Conservation (phyloP, 2,113 vertebrate genomes). For the Stegostoma tigrinum region DNA sequence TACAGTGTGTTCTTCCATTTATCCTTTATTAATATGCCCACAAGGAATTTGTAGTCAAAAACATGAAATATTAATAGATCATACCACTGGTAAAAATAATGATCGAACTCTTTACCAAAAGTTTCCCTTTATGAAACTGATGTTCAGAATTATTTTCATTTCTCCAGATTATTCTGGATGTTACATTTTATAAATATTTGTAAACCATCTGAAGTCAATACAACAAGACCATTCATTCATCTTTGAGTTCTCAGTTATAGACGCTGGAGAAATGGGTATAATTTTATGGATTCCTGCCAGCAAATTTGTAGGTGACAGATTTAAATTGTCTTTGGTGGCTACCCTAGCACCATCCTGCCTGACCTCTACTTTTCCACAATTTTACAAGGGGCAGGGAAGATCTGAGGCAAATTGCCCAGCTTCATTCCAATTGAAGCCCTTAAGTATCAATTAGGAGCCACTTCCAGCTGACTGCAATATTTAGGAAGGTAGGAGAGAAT, state of each 20-base stretch:
- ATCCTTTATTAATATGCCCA: slow-evolving; percentile 30
- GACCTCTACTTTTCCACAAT: too few relatives aligned
- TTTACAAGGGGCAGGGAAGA: too few relatives aligned
- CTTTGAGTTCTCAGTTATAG: not conserved
- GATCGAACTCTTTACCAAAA: not conserved
- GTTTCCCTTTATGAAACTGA: slow-evolving; percentile 2
- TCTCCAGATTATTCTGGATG: not conserved
- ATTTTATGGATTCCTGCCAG: not conserved
- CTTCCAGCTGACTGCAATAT: too few relatives aligned
- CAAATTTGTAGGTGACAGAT: not conserved
- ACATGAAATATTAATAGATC: slow-evolving; percentile 27
- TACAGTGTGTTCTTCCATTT: not conserved
- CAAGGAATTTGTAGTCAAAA: slow-evolving; percentile 3
- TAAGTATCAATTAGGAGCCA: too few relatives aligned
- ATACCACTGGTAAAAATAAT: slow-evolving; percentile 10
- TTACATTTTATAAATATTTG: not conserved
- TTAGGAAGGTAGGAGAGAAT: too few relatives aligned
- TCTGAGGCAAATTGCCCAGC: too few relatives aligned
- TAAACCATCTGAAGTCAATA: not conserved
- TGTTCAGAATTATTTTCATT: not conserved
- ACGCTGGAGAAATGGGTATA: not conserved
- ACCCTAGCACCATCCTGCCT: too few relatives aligned
- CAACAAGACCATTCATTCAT: not conserved
- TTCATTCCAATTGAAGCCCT: too few relatives aligned
- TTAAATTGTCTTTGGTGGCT: too few relatives aligned